phyloP scores from a whole-genome alignment of 92 coral and sea anemone species.

The Chrysogorgia sp. region DNA sequence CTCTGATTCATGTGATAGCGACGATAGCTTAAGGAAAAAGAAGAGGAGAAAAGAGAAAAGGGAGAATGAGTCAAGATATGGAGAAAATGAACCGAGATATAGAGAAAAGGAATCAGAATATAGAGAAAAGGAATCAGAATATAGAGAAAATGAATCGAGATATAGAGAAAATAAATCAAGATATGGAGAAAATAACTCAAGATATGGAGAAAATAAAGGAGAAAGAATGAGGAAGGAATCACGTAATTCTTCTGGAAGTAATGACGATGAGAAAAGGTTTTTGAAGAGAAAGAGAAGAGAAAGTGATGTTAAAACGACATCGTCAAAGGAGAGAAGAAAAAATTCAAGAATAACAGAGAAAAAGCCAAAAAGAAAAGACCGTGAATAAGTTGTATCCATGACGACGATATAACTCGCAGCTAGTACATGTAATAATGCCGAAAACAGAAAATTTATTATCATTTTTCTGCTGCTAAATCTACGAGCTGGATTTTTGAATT shows the following conservation, averaged over 20 bases:
- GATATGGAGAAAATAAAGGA: background rate
- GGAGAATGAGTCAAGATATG: background rate
- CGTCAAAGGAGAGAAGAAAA: background rate
- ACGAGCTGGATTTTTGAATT: too few species aligned
- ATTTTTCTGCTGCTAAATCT: too few species aligned
- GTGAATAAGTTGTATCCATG: too few species aligned
- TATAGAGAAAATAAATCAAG: background rate
- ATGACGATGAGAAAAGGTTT: background rate
- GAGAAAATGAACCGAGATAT: background rate
- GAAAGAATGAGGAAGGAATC: background rate
- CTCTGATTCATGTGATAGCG: slow-evolving; percentile 17
- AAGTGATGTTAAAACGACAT: background rate
- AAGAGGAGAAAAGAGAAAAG: background rate
- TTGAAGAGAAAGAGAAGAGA: background rate
- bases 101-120: background rate
- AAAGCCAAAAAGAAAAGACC: background rate
- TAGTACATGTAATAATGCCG: too few species aligned
- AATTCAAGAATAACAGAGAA: background rate
- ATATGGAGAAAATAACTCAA: background rate
- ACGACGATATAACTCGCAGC: too few species aligned
- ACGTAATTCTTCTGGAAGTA: background rate
- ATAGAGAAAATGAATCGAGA: too few species aligned
- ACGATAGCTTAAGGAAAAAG: background rate
- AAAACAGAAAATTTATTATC: too few species aligned
- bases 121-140: too few species aligned